Conservation (phyloP, 2,888 invertebrate genomes). For the Scaptodrosophila latifasciaeformis region DNA sequence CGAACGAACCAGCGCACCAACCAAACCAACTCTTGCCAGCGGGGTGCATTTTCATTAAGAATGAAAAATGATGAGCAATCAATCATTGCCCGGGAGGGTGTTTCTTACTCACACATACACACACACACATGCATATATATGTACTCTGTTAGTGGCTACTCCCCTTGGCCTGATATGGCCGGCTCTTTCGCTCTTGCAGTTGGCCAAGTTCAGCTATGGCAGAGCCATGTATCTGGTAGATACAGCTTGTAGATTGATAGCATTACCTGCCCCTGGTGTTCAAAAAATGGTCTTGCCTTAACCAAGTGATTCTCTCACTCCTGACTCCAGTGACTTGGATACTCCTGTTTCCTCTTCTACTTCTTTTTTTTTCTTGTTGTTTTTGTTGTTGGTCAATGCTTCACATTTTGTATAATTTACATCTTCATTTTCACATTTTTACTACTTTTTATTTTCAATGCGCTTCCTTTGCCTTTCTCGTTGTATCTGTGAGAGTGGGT, state of each 20-base stretch:
- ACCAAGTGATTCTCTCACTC: too few species aligned
- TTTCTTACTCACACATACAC: conserved; percentile 50
- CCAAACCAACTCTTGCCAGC: conserved; percentile 70
- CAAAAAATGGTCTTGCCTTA: conserved; percentile 45
- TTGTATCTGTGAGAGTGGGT: conserved; percentile 5
- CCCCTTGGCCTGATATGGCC: conserved; percentile 16
- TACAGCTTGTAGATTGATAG: conserved; percentile 66
- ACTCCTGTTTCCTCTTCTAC: too few species aligned
- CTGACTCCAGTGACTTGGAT: too few species aligned
- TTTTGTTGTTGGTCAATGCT: conserved; percentile 37
- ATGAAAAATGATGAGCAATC: conserved; percentile 76
- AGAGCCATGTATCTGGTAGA: conserved; percentile 42
- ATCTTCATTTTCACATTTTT: conserved; percentile 63
- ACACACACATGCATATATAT: conserved; percentile 9
- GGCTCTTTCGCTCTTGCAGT: conserved; percentile 18
- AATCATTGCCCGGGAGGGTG: conserved; percentile 75
- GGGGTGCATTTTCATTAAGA: conserved; percentile 76
- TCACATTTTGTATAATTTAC: conserved; percentile 64
- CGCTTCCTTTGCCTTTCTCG: conserved; percentile 24
- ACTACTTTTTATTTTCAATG: conserved; percentile 42
- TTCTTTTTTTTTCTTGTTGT: conserved; percentile 6
- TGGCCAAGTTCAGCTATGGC: conserved; percentile 8
- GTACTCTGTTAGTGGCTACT: conserved; percentile 19
- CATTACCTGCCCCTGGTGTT: conserved; percentile 64
- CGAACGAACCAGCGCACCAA: conserved; percentile 33